Base-by-base conservation (phyloP, 2,113 vertebrate species). In the Falcunculus frontatus region DNA sequence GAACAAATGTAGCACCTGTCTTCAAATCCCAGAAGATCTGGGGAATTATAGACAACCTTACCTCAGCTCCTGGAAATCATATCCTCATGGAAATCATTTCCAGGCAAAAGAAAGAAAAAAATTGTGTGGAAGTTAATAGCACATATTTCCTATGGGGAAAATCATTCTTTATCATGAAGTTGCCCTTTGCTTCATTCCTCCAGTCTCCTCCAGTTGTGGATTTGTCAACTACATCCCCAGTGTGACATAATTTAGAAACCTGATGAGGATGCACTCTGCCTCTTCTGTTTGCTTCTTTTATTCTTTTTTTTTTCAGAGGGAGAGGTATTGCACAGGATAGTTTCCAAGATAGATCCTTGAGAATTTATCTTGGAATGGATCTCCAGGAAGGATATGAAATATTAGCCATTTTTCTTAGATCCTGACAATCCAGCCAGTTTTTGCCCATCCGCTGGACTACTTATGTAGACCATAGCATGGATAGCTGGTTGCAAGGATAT, bases 381-480 rank as follows among this genome's bases (percentile, higher is more conserved):
- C 25, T 39, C 20, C 7, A 56, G 32, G 18, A 4, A 81, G 29
- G 11, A 29, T 65, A 29, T 60, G 29, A 65, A 44, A 39, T 30
- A 55, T 44, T 70, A 50, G 5, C 4, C 1, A 20, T 19, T 62
- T 79, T 15, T 37, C 17, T 42, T 50, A 56, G 29, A n/a, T 50
- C 17, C 41, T 69, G 17, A 47, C 15, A 22, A 27, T 75, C 10
- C 32, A 74, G 10, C 1, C 7, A 14, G 18, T 37, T 90, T 89
- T 64, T 7, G 29, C 13, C 9, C 7, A 39, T 42, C 20, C 1
- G 0, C 9, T 53, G 11, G 5, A 32, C 23, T n/a, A 21, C 9
- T 74, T 15, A 37, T 5, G 2, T 11, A 62, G n/a, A 47, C 3
- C 9, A 42, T 8, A 52, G 4, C 11, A 59, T 15, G 7, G 39